Evolutionary conservation across 23 tunicate species (phyloP).

Genomic region (Halocynthia aurantium): DNA sequence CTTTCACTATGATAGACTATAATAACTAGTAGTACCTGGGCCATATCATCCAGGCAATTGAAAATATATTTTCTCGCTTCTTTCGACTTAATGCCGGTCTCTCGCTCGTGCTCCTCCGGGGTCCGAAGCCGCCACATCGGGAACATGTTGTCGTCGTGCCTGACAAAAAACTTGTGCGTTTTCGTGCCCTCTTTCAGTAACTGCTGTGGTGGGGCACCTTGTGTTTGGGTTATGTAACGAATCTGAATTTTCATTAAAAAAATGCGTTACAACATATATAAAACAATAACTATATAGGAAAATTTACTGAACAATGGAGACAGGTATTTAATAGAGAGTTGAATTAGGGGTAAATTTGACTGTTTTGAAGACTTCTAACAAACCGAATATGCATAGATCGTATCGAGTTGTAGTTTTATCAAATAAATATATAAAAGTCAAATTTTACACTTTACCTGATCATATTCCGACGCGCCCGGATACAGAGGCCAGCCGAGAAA

Average conservation of each 20-base stretch:
- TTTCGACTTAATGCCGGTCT: slow-evolving; percentile 71
- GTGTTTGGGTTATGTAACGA: slow-evolving; percentile 90
- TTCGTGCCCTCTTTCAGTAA: slow-evolving; percentile 81
- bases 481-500: slow-evolving; percentile 96
- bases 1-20: too few relatives aligned
- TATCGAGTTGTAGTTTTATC: neutral
- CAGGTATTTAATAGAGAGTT: too few relatives aligned
- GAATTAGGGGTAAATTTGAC: too few relatives aligned
- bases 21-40: too few relatives aligned
- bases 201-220: slow-evolving; percentile 88
- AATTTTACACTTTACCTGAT: slow-evolving; percentile 53
- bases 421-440: neutral
- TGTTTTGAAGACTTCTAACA: too few relatives aligned
- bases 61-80: slow-evolving; percentile 92
- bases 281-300: too few relatives aligned
- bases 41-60: slow-evolving; percentile 94
- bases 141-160: slow-evolving; percentile 39
- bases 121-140: slow-evolving; percentile 91
- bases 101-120: slow-evolving; percentile 61
- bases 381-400: neutral
- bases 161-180: slow-evolving; percentile 73
- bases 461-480: slow-evolving; percentile 95
- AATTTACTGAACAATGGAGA: too few relatives aligned
- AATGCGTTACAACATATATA: too few relatives aligned
- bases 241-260: slow-evolving; percentile 34